phyloP scores from a whole-genome alignment of 2,113 vertebrate species.

The Colius striatus region DNA sequence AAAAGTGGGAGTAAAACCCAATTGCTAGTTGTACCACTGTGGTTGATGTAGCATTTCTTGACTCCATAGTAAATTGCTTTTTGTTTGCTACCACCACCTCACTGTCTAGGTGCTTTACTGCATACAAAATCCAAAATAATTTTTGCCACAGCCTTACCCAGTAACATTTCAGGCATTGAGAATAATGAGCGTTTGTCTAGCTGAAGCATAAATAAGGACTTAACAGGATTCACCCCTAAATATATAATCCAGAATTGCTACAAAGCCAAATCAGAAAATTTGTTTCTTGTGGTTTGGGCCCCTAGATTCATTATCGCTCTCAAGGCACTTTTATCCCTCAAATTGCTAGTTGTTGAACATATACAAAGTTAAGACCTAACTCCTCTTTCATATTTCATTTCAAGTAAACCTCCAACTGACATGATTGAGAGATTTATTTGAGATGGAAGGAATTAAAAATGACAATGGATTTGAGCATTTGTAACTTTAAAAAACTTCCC shows the following conservation, averaged over 20 bases:
- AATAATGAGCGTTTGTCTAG: neutral
- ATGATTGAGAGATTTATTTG: neutral
- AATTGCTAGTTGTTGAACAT: neutral
- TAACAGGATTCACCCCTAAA: neutral
- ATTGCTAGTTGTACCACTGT: neutral
- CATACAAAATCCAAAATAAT: conserved; percentile 16
- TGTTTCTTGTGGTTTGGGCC: conserved; percentile 3
- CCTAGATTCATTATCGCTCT: neutral
- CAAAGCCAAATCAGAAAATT: neutral
- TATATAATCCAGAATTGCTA: neutral
- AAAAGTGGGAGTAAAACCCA: neutral
- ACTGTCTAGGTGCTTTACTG: conserved; percentile 15
- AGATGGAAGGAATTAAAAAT: neutral
- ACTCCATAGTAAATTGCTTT: neutral
- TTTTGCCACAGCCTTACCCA: neutral
- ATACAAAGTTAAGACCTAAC: neutral
- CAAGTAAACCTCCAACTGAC: neutral
- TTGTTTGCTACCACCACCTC: conserved; percentile 31
- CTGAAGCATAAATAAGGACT: neutral
- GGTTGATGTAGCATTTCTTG: neutral
- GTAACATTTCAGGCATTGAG: conserved; percentile 24
- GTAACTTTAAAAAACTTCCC: neutral
- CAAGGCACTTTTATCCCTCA: neutral
- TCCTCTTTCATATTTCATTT: neutral
- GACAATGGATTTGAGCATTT: neutral